Conservation (phyloP, 2,797 vertebrate species). For the Austrolebias charrua region DNA sequence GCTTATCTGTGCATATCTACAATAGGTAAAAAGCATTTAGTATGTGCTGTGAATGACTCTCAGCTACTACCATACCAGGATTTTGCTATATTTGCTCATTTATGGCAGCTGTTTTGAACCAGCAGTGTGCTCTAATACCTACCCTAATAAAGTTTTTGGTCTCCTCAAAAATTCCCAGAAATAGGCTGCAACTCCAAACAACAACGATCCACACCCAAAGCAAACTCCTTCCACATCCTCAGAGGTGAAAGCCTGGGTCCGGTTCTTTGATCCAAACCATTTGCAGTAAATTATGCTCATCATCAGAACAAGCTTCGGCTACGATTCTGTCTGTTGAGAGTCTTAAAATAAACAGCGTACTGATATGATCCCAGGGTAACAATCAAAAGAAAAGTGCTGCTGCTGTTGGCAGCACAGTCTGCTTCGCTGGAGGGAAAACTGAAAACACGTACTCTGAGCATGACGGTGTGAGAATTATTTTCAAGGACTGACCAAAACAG, state of each 20-base stretch:
- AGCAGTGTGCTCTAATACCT: too few species aligned
- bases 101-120: too few species aligned
- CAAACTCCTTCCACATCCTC: background rate
- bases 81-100: too few species aligned
- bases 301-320: background rate
- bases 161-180: background rate
- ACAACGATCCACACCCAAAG: background rate
- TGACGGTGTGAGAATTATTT: too few species aligned
- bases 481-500: too few species aligned
- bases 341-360: slow-evolving; percentile 4
- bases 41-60: too few species aligned
- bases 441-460: background rate
- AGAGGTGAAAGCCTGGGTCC: background rate
- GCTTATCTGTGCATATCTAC: too few species aligned
- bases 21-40: too few species aligned
- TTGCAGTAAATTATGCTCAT: slow-evolving; percentile 11
- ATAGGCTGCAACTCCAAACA: background rate
- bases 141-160: background rate
- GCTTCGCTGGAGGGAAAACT: background rate
- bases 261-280: slow-evolving; percentile 11
- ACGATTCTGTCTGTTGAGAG: background rate
- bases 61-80: too few species aligned
- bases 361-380: background rate
- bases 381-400: background rate
- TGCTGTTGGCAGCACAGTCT: background rate